Conservation (phyloP, 2,113 vertebrate genomes). For the Hucho hucho region DNA sequence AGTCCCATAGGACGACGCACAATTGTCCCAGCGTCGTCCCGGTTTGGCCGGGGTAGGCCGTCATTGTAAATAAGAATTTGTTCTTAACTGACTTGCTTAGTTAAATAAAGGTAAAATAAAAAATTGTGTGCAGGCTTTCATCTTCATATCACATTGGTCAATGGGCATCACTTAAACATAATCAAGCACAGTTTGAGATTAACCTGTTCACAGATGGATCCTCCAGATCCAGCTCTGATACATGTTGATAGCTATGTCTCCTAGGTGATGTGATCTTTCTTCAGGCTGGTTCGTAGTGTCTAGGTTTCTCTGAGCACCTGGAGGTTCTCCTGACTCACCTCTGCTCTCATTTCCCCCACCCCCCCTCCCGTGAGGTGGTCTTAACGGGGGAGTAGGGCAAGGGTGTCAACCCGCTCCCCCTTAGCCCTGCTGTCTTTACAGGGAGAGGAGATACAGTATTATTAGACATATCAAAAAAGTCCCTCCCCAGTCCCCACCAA, state of each 20-base stretch:
- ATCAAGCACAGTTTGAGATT: too few relatives aligned
- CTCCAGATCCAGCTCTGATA: too few relatives aligned
- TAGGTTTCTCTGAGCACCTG: conserved; percentile 76
- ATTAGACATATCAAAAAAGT: neutral
- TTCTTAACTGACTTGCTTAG: too few relatives aligned
- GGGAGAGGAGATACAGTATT: neutral
- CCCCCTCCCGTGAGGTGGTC: conserved; percentile 45
- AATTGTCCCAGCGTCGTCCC: too few relatives aligned
- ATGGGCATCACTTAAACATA: too few relatives aligned
- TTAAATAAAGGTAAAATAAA: too few relatives aligned
- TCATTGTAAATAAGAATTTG: too few relatives aligned
- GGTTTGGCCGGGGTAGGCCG: too few relatives aligned
- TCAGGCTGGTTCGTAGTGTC: conserved; percentile 79
- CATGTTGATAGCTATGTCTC: conserved; percentile 64
- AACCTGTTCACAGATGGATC: too few relatives aligned
- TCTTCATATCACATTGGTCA: too few relatives aligned
- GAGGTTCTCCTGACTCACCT: conserved; percentile 50
- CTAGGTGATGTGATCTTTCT: conserved; percentile 79
- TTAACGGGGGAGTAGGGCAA: conserved; percentile 51
- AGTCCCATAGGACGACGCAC: too few relatives aligned
- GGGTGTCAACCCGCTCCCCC: conserved; percentile 53
- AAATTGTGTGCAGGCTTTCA: too few relatives aligned
- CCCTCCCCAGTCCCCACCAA: neutral
- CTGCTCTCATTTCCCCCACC: conserved; percentile 40
- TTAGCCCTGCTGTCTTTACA: conserved; percentile 31